phyloP scores from a whole-genome alignment of 1,140 invertebrate species.

The Polyergus mexicanus region DNA sequence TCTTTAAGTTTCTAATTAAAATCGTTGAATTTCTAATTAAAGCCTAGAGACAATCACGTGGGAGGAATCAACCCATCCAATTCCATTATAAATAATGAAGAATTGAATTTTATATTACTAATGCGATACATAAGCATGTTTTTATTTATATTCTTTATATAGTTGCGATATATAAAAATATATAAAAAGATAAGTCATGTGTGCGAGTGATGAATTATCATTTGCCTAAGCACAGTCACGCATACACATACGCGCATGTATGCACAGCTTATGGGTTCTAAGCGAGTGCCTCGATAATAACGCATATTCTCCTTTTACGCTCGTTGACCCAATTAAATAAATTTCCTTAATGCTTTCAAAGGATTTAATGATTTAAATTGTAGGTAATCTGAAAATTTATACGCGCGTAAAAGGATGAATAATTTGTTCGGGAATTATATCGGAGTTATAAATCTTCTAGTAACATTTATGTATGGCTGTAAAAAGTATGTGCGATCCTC shows the following conservation, averaged over 20 bases:
- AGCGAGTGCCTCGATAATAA: neutral
- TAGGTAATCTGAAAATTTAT: neutral
- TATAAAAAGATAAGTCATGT: too few species aligned
- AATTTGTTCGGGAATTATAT: neutral
- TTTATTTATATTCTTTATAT: too few species aligned
- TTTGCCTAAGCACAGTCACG: neutral
- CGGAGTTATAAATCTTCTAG: neutral
- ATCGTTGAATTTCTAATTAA: too few species aligned
- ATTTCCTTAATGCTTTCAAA: neutral
- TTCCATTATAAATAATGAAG: too few species aligned
- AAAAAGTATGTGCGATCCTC: neutral
- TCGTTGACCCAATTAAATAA: neutral
- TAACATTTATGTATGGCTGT: neutral
- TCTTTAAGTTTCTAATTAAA: too few species aligned
- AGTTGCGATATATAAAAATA: too few species aligned
- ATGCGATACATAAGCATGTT: too few species aligned
- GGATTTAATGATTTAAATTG: neutral
- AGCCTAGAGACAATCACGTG: too few species aligned
- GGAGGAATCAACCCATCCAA: too few species aligned
- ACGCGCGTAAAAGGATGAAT: neutral
- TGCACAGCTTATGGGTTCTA: neutral
- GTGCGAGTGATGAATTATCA: neutral
- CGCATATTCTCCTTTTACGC: neutral
- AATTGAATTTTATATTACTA: too few species aligned
- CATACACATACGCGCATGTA: too few species aligned